Evolutionary conservation across 2,113 vertebrate genomes (phyloP).

Genomic region (Colius striatus): DNA sequence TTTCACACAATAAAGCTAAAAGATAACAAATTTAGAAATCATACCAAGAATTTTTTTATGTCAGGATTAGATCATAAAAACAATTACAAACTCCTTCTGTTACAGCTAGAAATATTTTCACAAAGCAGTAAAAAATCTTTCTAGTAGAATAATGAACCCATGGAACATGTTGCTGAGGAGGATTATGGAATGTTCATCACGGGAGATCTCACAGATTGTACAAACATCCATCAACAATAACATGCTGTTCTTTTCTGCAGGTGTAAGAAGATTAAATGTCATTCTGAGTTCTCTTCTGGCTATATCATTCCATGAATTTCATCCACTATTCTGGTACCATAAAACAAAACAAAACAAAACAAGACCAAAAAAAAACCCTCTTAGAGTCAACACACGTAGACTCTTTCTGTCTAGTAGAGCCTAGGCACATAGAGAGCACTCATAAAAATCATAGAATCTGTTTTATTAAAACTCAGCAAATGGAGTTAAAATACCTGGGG

Average conservation of each 20-base stretch:
- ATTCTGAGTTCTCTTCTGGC: neutral
- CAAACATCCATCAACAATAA: neutral
- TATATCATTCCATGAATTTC: neutral
- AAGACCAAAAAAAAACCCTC: neutral
- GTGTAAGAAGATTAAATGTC: neutral
- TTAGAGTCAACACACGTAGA: neutral
- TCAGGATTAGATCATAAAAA: neutral
- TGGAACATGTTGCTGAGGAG: neutral
- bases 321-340: neutral
- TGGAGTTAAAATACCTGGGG: neutral
- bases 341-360: neutral
- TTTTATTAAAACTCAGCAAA: neutral
- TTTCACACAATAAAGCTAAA: neutral
- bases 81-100: neutral
- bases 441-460: neutral
- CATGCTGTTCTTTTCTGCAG: neutral
- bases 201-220: accelerated
- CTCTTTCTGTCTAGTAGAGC: neutral
- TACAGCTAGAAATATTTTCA: neutral
- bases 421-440: neutral
- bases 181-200: neutral
- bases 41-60: neutral
- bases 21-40: neutral
- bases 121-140: neutral
- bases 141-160: neutral